Percentiles rank a stretch among this genome's conserved stretches.
Evolutionary conservation across 2,113 vertebrate genomes (phyloP).

Genomic region (Hippotragus niger): DNA sequence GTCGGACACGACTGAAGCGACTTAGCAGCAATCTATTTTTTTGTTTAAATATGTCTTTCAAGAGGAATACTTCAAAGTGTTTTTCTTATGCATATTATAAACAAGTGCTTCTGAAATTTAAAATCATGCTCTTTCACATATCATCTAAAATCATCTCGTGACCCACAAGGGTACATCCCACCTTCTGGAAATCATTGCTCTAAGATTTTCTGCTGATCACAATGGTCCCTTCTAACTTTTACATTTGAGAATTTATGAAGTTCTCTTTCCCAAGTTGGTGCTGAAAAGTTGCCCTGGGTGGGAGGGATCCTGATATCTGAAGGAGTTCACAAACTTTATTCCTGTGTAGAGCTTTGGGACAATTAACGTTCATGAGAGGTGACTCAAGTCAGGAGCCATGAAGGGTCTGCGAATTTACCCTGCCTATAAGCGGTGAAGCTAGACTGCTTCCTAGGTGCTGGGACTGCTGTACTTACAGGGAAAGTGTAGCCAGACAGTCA

Average conservation of each 20-base stretch:
- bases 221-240: neutral
- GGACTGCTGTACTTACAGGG: neutral
- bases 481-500: neutral
- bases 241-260: neutral
- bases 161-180: neutral
- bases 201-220: neutral
- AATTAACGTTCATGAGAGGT: neutral
- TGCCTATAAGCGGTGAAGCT: neutral
- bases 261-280: neutral
- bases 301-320: neutral
- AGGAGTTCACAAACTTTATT: neutral
- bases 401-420: neutral
- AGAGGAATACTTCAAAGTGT: neutral
- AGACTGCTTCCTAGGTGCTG: neutral
- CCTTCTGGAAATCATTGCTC: neutral
- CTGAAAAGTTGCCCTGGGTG: neutral
- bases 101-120: neutral
- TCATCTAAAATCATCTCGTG: neutral
- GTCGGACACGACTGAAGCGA: too few species aligned
- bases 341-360: neutral
- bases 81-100: neutral
- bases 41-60: slow-evolving; percentile 7
- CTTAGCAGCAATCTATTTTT: neutral
- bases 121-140: neutral
- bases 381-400: neutral